Evolutionary conservation across 2,113 vertebrate genomes (phyloP), one percentile per base, ranked within the genome.

Genomic region (Clarias macrocephalus): DNA sequence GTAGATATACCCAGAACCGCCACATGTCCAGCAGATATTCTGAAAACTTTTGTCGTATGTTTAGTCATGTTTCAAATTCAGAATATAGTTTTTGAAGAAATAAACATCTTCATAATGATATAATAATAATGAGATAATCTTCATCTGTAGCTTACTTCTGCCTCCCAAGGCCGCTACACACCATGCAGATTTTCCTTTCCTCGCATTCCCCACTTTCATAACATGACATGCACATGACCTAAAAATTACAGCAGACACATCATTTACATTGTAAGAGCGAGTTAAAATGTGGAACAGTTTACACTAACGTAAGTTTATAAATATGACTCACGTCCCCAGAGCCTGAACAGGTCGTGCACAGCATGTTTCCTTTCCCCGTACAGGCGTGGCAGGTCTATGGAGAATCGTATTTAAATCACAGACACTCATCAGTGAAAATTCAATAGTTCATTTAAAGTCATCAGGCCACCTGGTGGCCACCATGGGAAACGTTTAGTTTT

Each of bases 151-250:
- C 91, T 90, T 92, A 96, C 96, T 93, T 95, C 23, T 92, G 92
- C 30, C 92, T 86, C n/a, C 95, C 95, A 70, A 5, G 6, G 42
- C 42, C 42, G 42, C 42, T 42, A 42, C 42, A 42, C 42, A 92
- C 90, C 25, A 37, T n/a, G 85, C 96, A 96, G 23, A 63, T 88
- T 42, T 42, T 42, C 6, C 4, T 42, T 42, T 7, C 42, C 6
- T 7, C 5, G 5, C 42, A 42, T 7, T 42, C 86, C 75, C 96
- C 93, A 54, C 92, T 93, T 57, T 95, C 95, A 79, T 95, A 93
- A 91, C 96, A 96, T n/a, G 92, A 87, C 91, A 91, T 93, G 76
- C 96, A 96, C 80, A 93, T 86, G 94, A 94, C 94, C 96, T 95
- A 88, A 37, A n/a, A 87, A 83, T 3, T 6, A 6, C 42, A 42